phyloP scores from a whole-genome alignment of 2,113 vertebrate genomes.

The Numenius arquata region DNA sequence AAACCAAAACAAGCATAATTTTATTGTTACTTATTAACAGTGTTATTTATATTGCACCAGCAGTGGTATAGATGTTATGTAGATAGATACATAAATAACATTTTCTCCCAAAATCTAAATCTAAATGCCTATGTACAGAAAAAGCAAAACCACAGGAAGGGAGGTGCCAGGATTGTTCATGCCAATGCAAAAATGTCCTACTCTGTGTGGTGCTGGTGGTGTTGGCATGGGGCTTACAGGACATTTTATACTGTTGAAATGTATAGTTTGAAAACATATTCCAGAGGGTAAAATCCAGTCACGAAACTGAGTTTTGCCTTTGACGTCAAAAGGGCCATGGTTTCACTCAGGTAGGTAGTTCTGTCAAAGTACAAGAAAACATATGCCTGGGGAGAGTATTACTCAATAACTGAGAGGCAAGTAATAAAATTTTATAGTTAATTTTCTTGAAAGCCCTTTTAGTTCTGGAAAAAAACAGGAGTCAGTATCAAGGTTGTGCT shows the following conservation, averaged over 20 bases:
- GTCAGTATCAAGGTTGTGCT: background rate
- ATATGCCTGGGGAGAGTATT: background rate
- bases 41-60: background rate
- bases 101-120: background rate
- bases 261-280: constrained; percentile 10
- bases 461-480: background rate
- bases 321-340: background rate
- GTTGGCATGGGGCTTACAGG: background rate
- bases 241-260: constrained; percentile 28
- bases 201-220: background rate
- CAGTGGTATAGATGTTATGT: background rate
- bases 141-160: constrained; percentile 52
- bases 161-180: background rate
- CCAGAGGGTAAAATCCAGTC: constrained; percentile 6
- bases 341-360: constrained; percentile 6
- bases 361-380: background rate
- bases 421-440: background rate
- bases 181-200: constrained; percentile 23
- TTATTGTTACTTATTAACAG: background rate
- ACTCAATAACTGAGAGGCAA: constrained; percentile 3
- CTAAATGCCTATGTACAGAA: background rate
- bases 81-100: background rate
- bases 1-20: background rate
- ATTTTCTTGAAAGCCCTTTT: background rate
- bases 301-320: background rate